phyloP scores from a whole-genome alignment of 2,113 vertebrate species.

The Choloepus hoffmanni region DNA sequence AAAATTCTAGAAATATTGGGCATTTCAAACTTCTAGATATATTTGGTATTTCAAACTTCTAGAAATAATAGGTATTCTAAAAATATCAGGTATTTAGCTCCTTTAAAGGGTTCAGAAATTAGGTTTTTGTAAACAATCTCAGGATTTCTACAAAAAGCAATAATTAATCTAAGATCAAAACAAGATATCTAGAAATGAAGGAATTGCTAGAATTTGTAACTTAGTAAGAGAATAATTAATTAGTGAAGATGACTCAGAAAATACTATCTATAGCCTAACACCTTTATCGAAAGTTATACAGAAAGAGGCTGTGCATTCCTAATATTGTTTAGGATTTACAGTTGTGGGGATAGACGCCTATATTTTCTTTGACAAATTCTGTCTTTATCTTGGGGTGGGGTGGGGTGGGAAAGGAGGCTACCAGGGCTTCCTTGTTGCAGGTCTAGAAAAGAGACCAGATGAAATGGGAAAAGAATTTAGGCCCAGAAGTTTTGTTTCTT shows the following conservation, averaged over 20 bases:
- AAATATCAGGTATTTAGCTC: not conserved
- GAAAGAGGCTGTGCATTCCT: not conserved
- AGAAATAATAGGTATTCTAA: not conserved
- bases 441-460: conserved; percentile 15
- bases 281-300: not conserved
- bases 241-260: not conserved
- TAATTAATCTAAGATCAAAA: conserved; percentile 43
- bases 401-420: not conserved
- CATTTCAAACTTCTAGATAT: conserved; percentile 6
- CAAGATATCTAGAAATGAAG: conserved; percentile 19
- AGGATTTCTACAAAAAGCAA: conserved; percentile 20
- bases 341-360: not conserved
- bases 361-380: conserved; percentile 36
- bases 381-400: not conserved
- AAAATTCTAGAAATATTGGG: conserved; percentile 17
- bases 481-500: not conserved
- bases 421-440: not conserved
- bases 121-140: conserved; percentile 24
- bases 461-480: not conserved
- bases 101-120: conserved; percentile 39
- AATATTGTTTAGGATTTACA: not conserved
- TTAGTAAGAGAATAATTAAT: conserved; percentile 33
- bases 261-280: not conserved
- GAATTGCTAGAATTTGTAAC: conserved; percentile 23
- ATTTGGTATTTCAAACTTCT: not conserved